Conservation (phyloP, 1,140 invertebrate genomes). For the Drosophila parvula region DNA sequence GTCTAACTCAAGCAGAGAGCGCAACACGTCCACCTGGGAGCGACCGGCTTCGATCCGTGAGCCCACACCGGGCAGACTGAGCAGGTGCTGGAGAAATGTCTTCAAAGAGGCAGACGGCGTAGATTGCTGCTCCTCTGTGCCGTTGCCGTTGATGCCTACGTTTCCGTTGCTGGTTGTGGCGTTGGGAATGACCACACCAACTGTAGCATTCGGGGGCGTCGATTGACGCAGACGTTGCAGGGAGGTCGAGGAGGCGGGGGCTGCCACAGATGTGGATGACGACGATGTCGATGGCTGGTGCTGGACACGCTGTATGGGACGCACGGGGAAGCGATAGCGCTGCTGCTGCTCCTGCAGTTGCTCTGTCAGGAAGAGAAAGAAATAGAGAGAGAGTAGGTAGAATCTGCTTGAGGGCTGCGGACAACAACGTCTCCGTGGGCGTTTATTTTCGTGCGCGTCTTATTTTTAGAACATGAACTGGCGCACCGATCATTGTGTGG, state of each 20-base stretch:
- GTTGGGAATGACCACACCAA: constrained; percentile 79
- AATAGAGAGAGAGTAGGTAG: constrained; percentile 32
- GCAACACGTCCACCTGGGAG: constrained; percentile 52
- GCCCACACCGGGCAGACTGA: constrained; percentile 24
- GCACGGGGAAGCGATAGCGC: constrained; percentile 79
- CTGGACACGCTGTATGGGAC: constrained; percentile 78
- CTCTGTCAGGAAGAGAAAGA: constrained; percentile 54
- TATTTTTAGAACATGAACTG: constrained; percentile 78
- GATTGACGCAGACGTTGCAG: constrained; percentile 57
- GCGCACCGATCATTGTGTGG: constrained; percentile 57
- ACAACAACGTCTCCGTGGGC: constrained; percentile 48
- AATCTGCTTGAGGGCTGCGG: constrained; percentile 10
- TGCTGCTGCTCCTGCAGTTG: constrained; percentile 76
- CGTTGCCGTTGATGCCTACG: constrained; percentile 44
- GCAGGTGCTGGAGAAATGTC: constrained; percentile 44
- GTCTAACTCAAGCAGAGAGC: constrained; percentile 56
- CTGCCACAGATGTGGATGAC: constrained; percentile 16
- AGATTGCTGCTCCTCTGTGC: constrained; percentile 23
- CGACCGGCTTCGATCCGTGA: constrained; percentile 26
- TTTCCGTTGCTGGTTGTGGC: constrained; percentile 66
- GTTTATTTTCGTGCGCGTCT: constrained; percentile 63
- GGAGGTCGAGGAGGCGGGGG: constrained; percentile 25
- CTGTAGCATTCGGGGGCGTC: constrained; percentile 64
- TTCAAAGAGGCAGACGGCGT: constrained; percentile 37
- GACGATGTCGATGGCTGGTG: constrained; percentile 55